Base-by-base conservation (phyloP, 2,888 invertebrate genomes). In the Dusona sp. region DNA sequence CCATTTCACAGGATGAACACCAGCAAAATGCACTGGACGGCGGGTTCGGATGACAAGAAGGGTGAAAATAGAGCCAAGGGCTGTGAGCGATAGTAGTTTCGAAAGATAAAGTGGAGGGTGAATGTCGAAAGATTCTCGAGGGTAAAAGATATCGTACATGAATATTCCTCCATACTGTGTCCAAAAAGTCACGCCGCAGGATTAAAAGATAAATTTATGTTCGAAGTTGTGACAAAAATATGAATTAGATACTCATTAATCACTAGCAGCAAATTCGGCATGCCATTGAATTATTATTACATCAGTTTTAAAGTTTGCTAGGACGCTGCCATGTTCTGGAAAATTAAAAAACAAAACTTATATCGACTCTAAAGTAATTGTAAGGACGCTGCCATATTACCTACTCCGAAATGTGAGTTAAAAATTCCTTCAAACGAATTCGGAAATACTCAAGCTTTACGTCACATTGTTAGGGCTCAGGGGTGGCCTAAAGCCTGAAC, bases 21-120 rank as follows among this genome's bases (percentile, higher is more conserved):
- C 1, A 16, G n/a, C 25, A 51, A 8, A 29, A 72, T 48, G 45
- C 22, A 33, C 33, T 64, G 38, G 36, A 64, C 45, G n/a, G n/a
- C 22, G 64, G 7, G 25, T n/a, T 42, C 25, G 45, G 29, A 74
- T 16, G 22, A 51, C 33, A 74, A 67, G 38, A 64, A 64, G 74
- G 67, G 74, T 54, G 74, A 65, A 65, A 82, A 82, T 68, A 68
- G 83, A 64, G 64, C 42, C 70, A 77, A 75, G 75, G 68, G 57
- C 61, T 42, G 19, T 11, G 36, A 75, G 70, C 42, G 33, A 70
- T 78, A 70, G 54, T 45, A 64, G 74, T 73, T 67, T 54, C 48
- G 67, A 75, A 33, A 36, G 67, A 67, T 57, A 72, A 79, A 73
- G 61, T 45, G 22, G 61, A 38, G 64, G 57, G 33, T 61, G 38